phyloP scores from a whole-genome alignment of 1,140 invertebrate genomes.

The Nasonia longicornis region DNA sequence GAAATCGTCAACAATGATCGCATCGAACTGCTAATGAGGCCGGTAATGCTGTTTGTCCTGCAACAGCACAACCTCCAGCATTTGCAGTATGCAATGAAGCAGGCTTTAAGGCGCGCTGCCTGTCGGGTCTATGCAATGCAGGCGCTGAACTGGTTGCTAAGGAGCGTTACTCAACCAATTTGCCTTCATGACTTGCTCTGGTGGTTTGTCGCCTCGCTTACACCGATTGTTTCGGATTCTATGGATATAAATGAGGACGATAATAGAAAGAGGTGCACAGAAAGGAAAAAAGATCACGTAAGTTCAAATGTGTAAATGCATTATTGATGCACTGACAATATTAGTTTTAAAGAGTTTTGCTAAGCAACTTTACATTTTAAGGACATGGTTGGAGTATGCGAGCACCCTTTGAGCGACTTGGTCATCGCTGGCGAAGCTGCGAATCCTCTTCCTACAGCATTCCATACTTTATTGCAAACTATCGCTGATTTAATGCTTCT shows the following conservation, averaged over 20 bases:
- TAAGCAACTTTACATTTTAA: slow-evolving; percentile 53
- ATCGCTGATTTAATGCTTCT: slow-evolving; percentile 94
- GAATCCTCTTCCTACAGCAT: slow-evolving; percentile 82
- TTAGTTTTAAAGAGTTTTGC: slow-evolving; percentile 28
- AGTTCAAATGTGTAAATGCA: slow-evolving; percentile 41
- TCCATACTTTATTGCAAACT: slow-evolving; percentile 91
- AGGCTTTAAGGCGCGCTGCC: slow-evolving; percentile 84
- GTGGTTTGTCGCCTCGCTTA: slow-evolving; percentile 90
- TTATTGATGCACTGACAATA: slow-evolving; percentile 3
- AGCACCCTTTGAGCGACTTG: slow-evolving; percentile 86
- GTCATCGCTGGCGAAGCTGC: slow-evolving; percentile 84
- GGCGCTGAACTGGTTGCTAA: slow-evolving; percentile 94
- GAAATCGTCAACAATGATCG: slow-evolving; percentile 64
- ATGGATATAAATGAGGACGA: slow-evolving; percentile 68
- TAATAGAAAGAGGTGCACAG: slow-evolving; percentile 60
- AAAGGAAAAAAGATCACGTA: slow-evolving; percentile 72
- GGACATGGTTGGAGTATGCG: slow-evolving; percentile 75
- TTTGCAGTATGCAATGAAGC: slow-evolving; percentile 85
- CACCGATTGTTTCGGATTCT: slow-evolving; percentile 66
- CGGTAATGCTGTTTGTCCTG: slow-evolving; percentile 86
- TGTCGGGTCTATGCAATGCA: slow-evolving; percentile 91
- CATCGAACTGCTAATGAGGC: slow-evolving; percentile 72
- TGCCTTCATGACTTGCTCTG: slow-evolving; percentile 94
- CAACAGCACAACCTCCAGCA: slow-evolving; percentile 88
- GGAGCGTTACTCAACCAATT: slow-evolving; percentile 90